Conservation (phyloP, 2,888 invertebrate genomes). For the Rhopalosiphum nymphaeae region DNA sequence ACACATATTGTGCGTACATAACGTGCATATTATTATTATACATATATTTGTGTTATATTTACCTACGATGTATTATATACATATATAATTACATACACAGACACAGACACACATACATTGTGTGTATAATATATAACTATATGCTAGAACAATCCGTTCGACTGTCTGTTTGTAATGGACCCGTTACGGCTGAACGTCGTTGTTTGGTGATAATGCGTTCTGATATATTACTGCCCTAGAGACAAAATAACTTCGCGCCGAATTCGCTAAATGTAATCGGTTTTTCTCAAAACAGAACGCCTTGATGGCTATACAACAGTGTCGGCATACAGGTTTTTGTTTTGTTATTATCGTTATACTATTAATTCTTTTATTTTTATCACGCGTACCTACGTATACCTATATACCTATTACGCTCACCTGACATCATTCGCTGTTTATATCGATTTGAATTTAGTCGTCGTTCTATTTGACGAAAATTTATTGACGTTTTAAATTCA, state of each 20-base stretch:
- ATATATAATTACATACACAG: not conserved
- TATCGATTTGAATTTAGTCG: not conserved
- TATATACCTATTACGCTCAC: not conserved
- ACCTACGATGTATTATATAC: slow-evolving; percentile 4
- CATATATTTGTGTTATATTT: not conserved
- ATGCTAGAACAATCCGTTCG: slow-evolving; percentile 33
- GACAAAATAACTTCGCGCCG: slow-evolving; percentile 58
- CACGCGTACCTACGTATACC: not conserved
- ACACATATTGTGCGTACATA: not conserved
- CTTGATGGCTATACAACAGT: not conserved
- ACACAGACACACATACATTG: not conserved
- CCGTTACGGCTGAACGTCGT: slow-evolving; percentile 33
- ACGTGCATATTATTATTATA: not conserved
- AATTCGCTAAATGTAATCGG: slow-evolving; percentile 49
- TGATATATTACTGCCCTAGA: slow-evolving; percentile 57
- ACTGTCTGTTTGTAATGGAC: slow-evolving; percentile 54
- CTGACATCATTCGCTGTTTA: not conserved
- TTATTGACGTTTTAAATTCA: not conserved
- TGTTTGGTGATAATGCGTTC: slow-evolving; percentile 31
- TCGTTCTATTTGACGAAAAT: slow-evolving; percentile 29
- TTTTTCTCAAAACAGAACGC: not conserved
- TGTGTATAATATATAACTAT: not conserved
- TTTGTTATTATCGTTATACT: not conserved
- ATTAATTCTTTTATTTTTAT: not conserved
- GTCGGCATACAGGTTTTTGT: slow-evolving; percentile 29